Evolutionary conservation across 2,113 vertebrate species (phyloP).

Genomic region (Leucosticte australis): DNA sequence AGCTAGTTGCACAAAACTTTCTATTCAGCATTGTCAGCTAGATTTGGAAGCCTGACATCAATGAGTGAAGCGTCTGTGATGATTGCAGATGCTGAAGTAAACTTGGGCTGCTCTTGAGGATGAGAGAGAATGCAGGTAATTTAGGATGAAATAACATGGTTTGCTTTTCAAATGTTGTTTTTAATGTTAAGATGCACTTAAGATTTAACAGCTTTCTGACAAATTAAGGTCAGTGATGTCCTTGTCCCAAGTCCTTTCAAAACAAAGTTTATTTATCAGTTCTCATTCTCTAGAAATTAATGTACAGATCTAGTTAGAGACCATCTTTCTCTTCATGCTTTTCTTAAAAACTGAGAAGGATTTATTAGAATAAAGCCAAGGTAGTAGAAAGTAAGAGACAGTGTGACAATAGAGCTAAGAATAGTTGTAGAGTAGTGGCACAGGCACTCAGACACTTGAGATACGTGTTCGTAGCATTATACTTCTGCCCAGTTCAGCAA

Average conservation of each 20-base stretch:
- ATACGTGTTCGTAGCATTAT: accelerated
- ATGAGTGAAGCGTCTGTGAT: not conserved
- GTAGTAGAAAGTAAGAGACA: not conserved
- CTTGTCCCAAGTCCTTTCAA: not conserved
- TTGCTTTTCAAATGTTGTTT: not conserved
- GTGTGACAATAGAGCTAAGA: not conserved
- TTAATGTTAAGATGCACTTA: not conserved
- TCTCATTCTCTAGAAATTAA: not conserved
- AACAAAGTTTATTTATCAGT: not conserved
- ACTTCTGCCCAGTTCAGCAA: not conserved
- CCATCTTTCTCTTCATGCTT: not conserved
- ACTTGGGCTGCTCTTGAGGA: not conserved
- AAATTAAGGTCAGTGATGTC: not conserved
- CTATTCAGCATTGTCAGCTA: not conserved
- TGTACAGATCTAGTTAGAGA: not conserved
- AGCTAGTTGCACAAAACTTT: not conserved
- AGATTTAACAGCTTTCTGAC: not conserved
- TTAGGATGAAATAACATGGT: not conserved
- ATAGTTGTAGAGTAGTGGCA: not conserved
- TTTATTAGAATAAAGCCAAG: not conserved
- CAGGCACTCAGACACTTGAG: not conserved
- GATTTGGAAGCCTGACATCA: not conserved
- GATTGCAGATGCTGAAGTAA: not conserved
- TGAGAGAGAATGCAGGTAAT: not conserved
- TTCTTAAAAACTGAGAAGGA: not conserved